phyloP scores from a whole-genome alignment of 2,113 vertebrate species.

The Nycticorax nycticorax region DNA sequence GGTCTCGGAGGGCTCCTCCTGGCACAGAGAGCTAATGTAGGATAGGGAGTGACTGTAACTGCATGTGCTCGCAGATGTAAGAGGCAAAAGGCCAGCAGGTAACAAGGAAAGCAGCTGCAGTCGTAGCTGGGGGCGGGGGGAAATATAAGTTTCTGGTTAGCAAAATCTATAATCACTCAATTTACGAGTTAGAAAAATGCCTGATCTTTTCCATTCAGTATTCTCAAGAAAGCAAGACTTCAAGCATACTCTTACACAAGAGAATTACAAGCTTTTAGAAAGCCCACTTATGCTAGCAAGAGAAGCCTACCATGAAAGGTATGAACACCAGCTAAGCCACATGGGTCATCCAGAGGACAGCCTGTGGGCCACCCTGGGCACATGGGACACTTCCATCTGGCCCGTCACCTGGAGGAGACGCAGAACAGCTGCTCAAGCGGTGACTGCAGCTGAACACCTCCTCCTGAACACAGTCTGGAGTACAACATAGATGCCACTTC shows the following conservation, averaged over 20 bases:
- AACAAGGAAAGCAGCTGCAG: neutral
- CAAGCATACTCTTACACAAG: accelerated
- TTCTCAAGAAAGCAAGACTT: neutral
- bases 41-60: neutral
- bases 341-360: neutral
- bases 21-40: neutral
- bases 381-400: neutral
- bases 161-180: neutral
- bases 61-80: neutral
- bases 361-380: neutral
- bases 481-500: accelerated
- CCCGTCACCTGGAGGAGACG: neutral
- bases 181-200: neutral
- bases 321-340: neutral
- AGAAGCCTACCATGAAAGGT: neutral
- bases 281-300: accelerated
- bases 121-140: accelerated
- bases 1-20: slow-evolving; percentile 5
- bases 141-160: neutral
- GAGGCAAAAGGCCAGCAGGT: neutral
- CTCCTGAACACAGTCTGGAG: neutral
- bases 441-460: neutral
- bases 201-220: neutral
- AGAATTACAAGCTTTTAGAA: neutral
- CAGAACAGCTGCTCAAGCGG: neutral